Base-by-base conservation (phyloP, 23 tunicate genomes). In the Ciona savignyi region DNA sequence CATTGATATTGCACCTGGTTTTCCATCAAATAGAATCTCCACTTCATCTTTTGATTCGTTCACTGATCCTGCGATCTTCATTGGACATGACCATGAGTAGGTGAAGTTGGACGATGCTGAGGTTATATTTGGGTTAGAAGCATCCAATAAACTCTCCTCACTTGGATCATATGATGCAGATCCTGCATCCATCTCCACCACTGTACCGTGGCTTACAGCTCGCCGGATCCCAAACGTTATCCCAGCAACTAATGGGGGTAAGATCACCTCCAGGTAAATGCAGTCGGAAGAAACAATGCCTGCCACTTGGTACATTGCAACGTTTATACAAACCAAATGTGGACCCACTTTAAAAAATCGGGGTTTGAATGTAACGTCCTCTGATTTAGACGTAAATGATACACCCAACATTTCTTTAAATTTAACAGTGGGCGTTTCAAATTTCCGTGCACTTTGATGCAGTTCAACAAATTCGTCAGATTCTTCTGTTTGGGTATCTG, bases 141-240 rank as follows among this genome's bases (percentile, higher is more conserved):
- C 24, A 30, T 26, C 51, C 20, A 19, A 20, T 49, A 51, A 49
- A 0, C 74, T 86, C n/a, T 63, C 76, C 2, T 32, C 34, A 29
- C 76, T 79, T 30, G 96, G 96, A 73, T 88, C 96, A 35, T 81
- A 88, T 1, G 96, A 88, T 15, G 96, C 86, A 15, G 80, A 74
- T 0, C 35, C 51, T 2, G 88, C 96, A 69, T 77, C 80, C 78
- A 88, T 65, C 0, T 21, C 27, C 33, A 88, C 35, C 3, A 80
- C 82, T 22, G 81, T 73, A 3, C 77, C 80, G 35, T 77, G 70
- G 3, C 85, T 77, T 26, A 88, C 87, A 2, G 87, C 80, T 42
- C 96, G 48, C 32, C 79, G 72, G 22, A 76, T 72, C 15, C 96
- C 96, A 29, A 71, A 71, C 0, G 30, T 26, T 3, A 88, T 75